Percentiles rank a stretch among this genome's conserved stretches.
These are phyloP conservation scores for Sipha maydis DNA, from an alignment of 2,888 invertebrate genomes.

Conservation along the genomic window DNA sequence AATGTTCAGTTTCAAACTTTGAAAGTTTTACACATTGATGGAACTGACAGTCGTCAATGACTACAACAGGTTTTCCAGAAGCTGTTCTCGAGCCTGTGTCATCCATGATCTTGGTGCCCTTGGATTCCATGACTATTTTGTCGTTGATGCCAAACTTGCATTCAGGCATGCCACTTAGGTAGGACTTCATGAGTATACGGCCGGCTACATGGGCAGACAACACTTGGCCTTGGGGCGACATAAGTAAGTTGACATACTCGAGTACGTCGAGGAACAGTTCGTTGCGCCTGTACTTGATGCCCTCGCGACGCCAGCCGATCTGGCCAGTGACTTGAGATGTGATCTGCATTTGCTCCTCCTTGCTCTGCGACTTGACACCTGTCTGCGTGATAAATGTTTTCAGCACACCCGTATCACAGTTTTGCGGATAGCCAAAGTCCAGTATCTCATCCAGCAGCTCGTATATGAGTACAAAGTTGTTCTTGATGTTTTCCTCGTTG, in stretches of 20 bases:
- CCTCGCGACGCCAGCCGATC: constrained; percentile 99
- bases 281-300: constrained; percentile 98
- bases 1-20: constrained; percentile 99
- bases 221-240: constrained; percentile 99
- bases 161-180: constrained; percentile 99
- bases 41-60: constrained; percentile 99
- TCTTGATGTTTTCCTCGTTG: constrained; percentile 99
- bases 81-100: constrained; percentile 64
- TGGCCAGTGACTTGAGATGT: constrained; percentile 98
- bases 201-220: constrained; percentile 99
- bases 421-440: constrained; percentile 99
- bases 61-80: constrained; percentile 98
- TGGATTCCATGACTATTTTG: constrained; percentile 98
- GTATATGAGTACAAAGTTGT: constrained; percentile 99
- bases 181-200: constrained; percentile 99
- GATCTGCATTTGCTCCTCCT: constrained; percentile 99
- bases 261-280: constrained; percentile 98
- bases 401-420: constrained; percentile 97
- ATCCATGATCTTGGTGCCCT: constrained; percentile 73
- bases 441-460: constrained; percentile 98
- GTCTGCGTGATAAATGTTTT: constrained; percentile 99
- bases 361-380: constrained; percentile 97
- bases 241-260: constrained; percentile 97
- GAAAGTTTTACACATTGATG: constrained; percentile 99
- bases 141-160: constrained; percentile 99